Conservation (phyloP, 1,140 invertebrate species). For the Notospermus geniculatus region DNA sequence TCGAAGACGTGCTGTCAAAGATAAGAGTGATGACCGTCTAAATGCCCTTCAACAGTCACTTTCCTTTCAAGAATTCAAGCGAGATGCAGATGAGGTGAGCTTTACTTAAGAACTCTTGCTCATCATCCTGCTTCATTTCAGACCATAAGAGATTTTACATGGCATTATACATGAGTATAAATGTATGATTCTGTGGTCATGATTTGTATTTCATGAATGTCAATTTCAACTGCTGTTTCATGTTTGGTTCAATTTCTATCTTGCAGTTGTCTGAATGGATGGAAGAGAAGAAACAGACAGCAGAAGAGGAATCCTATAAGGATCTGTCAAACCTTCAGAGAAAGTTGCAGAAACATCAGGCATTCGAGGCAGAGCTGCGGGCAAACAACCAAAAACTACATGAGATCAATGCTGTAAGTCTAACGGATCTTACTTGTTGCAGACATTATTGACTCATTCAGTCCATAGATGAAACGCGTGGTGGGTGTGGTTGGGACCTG, state of each 20-base stretch:
- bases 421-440: constrained; percentile 68
- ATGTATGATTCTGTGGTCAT: too few species aligned
- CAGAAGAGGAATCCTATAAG: constrained; percentile 88
- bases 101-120: too few species aligned
- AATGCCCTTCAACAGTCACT: constrained; percentile 92
- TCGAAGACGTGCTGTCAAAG: constrained; percentile 91
- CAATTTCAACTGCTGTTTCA: too few species aligned
- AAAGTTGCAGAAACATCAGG: constrained; percentile 96
- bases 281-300: constrained; percentile 85
- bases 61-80: constrained; percentile 95
- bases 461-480: too few species aligned
- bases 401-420: constrained; percentile 75
- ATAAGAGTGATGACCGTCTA: constrained; percentile 93
- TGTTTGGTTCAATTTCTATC: too few species aligned
- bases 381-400: constrained; percentile 94
- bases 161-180: too few species aligned
- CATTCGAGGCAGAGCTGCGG: constrained; percentile 89
- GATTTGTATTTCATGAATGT: too few species aligned
- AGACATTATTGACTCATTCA: too few species aligned
- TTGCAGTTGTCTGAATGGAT: constrained; percentile 70
- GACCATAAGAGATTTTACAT: too few species aligned
- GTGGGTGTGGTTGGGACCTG: too few species aligned
- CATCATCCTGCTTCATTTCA: too few species aligned
- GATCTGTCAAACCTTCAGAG: constrained; percentile 88
- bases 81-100: constrained; percentile 99